Percentiles rank a stretch among this genome's conserved stretches.
phyloP scores from a whole-genome alignment of 2,797 vertebrate species.

The Acanthiza pusilla region DNA sequence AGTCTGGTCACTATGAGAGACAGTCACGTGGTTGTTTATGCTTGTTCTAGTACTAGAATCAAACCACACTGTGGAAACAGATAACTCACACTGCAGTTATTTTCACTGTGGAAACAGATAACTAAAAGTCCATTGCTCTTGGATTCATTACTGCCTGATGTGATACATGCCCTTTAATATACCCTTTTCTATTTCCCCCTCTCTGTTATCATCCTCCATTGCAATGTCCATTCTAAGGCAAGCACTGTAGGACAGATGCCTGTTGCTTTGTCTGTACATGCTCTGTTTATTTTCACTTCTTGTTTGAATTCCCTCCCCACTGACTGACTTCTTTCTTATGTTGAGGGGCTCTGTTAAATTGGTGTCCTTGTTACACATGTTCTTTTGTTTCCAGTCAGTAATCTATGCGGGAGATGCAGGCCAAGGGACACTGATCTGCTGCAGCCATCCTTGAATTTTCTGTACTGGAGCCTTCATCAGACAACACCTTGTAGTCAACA shows the following conservation, averaged over 20 bases:
- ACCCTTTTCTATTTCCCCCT: neutral
- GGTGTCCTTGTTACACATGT: neutral
- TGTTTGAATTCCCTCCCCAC: neutral
- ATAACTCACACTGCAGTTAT: neutral
- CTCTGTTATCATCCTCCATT: neutral
- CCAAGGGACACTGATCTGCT: conserved; percentile 75
- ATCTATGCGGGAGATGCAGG: conserved; percentile 82
- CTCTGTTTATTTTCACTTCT: neutral
- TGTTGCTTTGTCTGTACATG: neutral
- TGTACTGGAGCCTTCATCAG: conserved; percentile 84
- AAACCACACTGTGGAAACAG: neutral
- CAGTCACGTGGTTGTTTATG: neutral
- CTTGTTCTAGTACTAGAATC: neutral
- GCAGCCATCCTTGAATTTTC: conserved; percentile 87
- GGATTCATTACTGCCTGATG: neutral
- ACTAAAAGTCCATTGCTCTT: neutral
- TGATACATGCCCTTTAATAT: neutral
- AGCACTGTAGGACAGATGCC: neutral
- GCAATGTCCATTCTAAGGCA: neutral
- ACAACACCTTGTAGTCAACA: conserved; percentile 71
- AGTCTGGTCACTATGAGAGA: neutral
- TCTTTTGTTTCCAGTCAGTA: conserved; percentile 80
- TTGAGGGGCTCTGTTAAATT: neutral
- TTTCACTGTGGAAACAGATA: neutral
- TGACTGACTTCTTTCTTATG: neutral